These are phyloP conservation scores for Sycon ciliatum DNA, from an alignment of 37 sponge, comb jelly and placozoan species.

Conservation along the genomic window DNA sequence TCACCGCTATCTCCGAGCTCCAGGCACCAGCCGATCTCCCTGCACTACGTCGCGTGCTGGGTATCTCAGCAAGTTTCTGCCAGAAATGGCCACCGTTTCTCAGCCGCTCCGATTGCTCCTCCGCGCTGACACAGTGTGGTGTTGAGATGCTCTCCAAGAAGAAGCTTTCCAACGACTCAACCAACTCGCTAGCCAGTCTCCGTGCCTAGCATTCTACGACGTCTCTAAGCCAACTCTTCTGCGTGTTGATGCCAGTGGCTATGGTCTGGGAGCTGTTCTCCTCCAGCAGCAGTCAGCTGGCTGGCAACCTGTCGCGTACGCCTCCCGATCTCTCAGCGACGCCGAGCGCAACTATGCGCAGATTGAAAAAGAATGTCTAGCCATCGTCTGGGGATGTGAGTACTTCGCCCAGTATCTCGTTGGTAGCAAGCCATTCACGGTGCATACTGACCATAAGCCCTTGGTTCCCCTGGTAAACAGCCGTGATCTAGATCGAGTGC, in stretches of 20 bases:
- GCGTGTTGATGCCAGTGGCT: slow-evolving; percentile 30
- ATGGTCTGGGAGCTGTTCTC: slow-evolving; percentile 44
- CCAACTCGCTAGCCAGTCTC: slow-evolving; percentile 17
- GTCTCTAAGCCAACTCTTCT: slow-evolving; percentile 10
- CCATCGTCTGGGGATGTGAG: slow-evolving; percentile 24
- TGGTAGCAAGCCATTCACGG: neutral
- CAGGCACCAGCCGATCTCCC: neutral
- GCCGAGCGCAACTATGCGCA: slow-evolving; percentile 18
- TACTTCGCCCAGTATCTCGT: slow-evolving; percentile 26
- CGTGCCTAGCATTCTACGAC: slow-evolving; percentile 27
- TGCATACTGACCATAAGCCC: slow-evolving; percentile 29
- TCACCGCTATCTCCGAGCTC: slow-evolving; percentile 10
- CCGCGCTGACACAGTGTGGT: neutral
- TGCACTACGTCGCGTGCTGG: slow-evolving; percentile 25
- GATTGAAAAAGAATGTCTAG: slow-evolving; percentile 39
- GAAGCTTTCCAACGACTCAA: slow-evolving; percentile 34
- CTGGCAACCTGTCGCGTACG: slow-evolving; percentile 31
- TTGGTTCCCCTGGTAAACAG: slow-evolving; percentile 5
- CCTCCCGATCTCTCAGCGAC: slow-evolving; percentile 25
- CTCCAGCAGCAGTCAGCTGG: slow-evolving; percentile 14
- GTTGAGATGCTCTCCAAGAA: slow-evolving; percentile 25
- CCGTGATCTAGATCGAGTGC: slow-evolving; percentile 11
- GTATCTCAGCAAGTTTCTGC: slow-evolving; percentile 27
- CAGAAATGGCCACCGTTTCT: slow-evolving; percentile 11
- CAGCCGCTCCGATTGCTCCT: slow-evolving; percentile 26